Percentiles rank a stretch among this genome's conserved stretches.
These are phyloP conservation scores for Cydia pomonella DNA, from an alignment of 1,140 invertebrate genomes.

Conservation along the genomic window DNA sequence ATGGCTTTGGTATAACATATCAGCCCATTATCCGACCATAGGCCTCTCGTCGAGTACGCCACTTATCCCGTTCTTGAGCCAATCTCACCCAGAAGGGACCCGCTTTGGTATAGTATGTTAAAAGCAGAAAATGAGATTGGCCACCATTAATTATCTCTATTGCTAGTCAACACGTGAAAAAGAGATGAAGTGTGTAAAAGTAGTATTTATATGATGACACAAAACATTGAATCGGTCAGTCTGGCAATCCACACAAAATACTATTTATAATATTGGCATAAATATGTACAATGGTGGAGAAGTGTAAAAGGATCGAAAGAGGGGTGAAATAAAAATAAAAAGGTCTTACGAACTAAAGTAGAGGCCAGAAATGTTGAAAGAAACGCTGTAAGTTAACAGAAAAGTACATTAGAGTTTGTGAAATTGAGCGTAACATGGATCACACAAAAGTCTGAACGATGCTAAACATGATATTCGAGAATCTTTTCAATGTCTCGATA, in stretches of 20 bases:
- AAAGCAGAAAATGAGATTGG: too few species aligned
- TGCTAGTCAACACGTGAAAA: too few species aligned
- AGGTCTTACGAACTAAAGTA: conserved; percentile 80
- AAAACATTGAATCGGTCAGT: too few species aligned
- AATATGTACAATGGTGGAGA: conserved; percentile 5
- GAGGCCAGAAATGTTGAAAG: conserved; percentile 80
- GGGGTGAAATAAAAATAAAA: conserved; percentile 62
- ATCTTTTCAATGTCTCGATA: background rate
- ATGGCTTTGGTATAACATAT: too few species aligned
- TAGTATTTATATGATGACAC: too few species aligned
- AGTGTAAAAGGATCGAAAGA: conserved; percentile 39
- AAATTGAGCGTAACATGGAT: conserved; percentile 6
- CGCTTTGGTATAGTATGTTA: too few species aligned
- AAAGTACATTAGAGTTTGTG: conserved; percentile 41
- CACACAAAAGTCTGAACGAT: background rate
- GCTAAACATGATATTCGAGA: background rate
- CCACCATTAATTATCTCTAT: too few species aligned
- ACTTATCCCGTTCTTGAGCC: too few species aligned
- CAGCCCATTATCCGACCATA: too few species aligned
- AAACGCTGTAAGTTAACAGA: conserved; percentile 78
- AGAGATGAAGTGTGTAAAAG: too few species aligned
- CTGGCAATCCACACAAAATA: conserved; percentile 1
- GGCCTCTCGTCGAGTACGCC: too few species aligned
- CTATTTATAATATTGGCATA: background rate
- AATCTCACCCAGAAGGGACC: too few species aligned